A percentile compares a stretch with the other conserved stretches of the same genome.
Evolutionary conservation across 2,888 invertebrate genomes (phyloP).

Genomic region (Polia nebulosa): DNA sequence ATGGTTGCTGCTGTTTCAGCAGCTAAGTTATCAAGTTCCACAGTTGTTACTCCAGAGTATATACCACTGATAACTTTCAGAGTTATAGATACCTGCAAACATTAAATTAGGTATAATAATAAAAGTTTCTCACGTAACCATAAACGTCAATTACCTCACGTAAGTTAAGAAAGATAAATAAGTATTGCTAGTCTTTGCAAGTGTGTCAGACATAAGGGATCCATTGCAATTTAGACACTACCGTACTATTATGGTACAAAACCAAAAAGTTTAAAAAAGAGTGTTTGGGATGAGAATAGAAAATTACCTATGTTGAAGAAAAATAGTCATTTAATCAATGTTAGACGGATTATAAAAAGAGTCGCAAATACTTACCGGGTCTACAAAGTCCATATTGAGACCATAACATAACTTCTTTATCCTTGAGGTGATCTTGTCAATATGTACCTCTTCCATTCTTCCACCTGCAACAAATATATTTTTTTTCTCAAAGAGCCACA

Average conservation of each 20-base stretch:
- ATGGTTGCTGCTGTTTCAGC: slow-evolving; percentile 99
- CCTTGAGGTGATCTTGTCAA: slow-evolving; percentile 99
- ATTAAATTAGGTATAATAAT: not conserved
- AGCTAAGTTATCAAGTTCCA: slow-evolving; percentile 99
- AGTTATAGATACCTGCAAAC: slow-evolving; percentile 94
- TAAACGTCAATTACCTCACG: too few species aligned
- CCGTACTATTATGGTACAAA: not conserved
- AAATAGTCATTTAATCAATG: too few species aligned
- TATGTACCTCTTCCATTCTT: slow-evolving; percentile 97
- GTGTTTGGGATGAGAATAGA: not conserved
- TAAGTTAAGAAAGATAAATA: not conserved
- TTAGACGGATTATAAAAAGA: not conserved
- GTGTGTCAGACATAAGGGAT: too few species aligned
- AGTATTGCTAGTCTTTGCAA: too few species aligned
- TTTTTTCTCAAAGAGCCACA: not conserved
- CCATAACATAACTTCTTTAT: slow-evolving; percentile 99
- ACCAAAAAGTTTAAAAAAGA: not conserved
- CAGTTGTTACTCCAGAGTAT: slow-evolving; percentile 98
- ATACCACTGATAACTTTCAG: slow-evolving; percentile 98
- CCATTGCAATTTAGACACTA: not conserved
- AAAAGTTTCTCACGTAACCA: too few species aligned
- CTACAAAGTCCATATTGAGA: slow-evolving; percentile 98
- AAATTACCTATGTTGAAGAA: too few species aligned
- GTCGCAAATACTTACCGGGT: slow-evolving; percentile 94
- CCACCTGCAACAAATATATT: slow-evolving; percentile 92